Evolutionary conservation across 2,888 invertebrate species (phyloP).

Genomic region (Pachydiplax longipennis): DNA sequence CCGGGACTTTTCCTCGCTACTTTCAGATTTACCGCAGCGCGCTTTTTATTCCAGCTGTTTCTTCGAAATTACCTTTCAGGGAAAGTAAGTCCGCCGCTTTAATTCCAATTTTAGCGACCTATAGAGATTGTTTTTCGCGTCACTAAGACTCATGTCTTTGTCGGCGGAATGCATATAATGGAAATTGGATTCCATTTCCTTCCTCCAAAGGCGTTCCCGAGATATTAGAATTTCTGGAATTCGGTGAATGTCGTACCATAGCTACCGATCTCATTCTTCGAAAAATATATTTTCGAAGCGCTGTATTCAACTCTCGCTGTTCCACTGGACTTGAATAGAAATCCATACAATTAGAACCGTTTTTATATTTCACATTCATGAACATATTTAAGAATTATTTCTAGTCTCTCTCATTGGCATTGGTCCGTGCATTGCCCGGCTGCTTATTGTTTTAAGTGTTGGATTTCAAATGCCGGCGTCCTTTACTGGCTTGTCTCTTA

Average conservation of each 20-base stretch:
- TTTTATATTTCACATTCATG: background rate
- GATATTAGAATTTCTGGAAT: background rate
- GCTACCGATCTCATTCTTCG: background rate
- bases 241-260: background rate
- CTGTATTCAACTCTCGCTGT: background rate
- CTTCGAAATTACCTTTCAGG: no score
- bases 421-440: background rate
- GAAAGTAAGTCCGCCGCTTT: no score
- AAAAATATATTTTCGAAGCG: background rate
- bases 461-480: background rate
- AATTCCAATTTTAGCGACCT: no score
- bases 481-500: no score
- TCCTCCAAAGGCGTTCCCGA: background rate
- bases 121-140: no score
- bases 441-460: no score
- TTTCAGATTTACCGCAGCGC: no score
- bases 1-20: no score
- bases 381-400: background rate
- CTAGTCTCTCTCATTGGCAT: background rate
- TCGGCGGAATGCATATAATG: no score
- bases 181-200: background rate
- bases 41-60: no score
- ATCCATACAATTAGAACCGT: background rate
- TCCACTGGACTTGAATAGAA: background rate
- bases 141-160: no score